Conservation (phyloP, 2,113 vertebrate genomes). For the Serinus canaria region DNA sequence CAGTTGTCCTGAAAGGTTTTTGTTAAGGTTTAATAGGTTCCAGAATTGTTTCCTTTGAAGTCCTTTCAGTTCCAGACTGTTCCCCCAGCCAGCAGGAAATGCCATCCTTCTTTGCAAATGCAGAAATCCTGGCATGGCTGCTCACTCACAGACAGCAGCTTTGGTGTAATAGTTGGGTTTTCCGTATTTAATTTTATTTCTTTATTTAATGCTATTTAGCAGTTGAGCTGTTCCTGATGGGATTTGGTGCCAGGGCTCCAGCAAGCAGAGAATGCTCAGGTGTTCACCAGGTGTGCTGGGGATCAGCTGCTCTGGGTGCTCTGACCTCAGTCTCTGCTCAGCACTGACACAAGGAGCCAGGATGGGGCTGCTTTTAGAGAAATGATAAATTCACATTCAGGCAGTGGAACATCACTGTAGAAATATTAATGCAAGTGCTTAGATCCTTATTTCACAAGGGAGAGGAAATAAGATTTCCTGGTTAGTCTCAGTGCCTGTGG, state of each 20-base stretch:
- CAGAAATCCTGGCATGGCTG: neutral
- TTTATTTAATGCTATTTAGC: neutral
- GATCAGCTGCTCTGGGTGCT: neutral
- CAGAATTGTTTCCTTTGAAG: neutral
- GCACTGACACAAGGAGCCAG: neutral
- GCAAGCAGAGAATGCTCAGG: neutral
- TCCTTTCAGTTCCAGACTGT: neutral
- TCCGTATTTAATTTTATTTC: no score
- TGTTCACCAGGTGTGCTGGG: neutral
- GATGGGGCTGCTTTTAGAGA: neutral
- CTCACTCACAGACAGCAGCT: neutral
- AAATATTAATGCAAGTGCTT: neutral
- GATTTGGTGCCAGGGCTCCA: neutral
- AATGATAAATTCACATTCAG: neutral
- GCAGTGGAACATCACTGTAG: neutral
- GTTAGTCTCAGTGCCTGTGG: neutral
- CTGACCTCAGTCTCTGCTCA: neutral
- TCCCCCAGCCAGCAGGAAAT: neutral
- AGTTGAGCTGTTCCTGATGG: neutral
- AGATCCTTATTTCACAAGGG: neutral
- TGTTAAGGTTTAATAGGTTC: neutral
- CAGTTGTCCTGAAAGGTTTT: neutral
- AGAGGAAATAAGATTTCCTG: conserved; percentile 6
- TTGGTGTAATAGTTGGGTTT: neutral
- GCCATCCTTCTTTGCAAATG: neutral